Percentiles rank a stretch among this genome's conserved stretches.
phyloP scores from a whole-genome alignment of 2,113 vertebrate genomes.

The Ictalurus furcatus region DNA sequence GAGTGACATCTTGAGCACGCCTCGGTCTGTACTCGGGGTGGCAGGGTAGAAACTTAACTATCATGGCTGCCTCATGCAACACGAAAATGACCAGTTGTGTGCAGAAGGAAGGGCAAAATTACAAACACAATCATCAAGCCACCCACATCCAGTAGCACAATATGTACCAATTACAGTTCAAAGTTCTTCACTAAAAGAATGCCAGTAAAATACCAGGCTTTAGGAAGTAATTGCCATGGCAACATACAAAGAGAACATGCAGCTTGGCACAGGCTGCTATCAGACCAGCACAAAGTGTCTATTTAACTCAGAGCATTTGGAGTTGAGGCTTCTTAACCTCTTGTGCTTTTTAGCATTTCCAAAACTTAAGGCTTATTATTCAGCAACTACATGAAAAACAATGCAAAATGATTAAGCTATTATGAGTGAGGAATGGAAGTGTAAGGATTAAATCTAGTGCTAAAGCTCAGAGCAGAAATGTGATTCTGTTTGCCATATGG shows the following conservation, averaged over 20 bases:
- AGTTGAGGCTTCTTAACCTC: background rate
- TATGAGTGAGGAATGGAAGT: background rate
- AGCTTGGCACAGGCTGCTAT: conserved; percentile 27
- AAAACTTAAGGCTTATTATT: background rate
- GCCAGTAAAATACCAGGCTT: conserved; percentile 29
- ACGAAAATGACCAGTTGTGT: background rate
- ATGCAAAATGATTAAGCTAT: background rate
- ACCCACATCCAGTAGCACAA: conserved; percentile 15
- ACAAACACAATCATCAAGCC: background rate
- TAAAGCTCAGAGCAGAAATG: background rate
- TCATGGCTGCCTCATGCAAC: conserved; percentile 11
- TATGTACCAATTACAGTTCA: conserved; percentile 27
- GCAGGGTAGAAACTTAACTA: background rate
- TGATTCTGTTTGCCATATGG: background rate
- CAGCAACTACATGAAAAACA: background rate
- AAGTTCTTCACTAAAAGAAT: conserved; percentile 16
- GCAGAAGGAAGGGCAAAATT: conserved; percentile 2
- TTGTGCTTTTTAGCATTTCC: background rate
- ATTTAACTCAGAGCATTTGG: conserved; percentile 10
- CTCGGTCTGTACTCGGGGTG: background rate
- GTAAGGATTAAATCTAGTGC: background rate
- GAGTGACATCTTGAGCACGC: background rate
- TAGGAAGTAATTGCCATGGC: conserved; percentile 25
- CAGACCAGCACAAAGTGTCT: conserved; percentile 12
- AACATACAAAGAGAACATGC: conserved; percentile 15